Evolutionary conservation across 2,113 vertebrate genomes (phyloP).

Genomic region (Argyrosomus japonicus): DNA sequence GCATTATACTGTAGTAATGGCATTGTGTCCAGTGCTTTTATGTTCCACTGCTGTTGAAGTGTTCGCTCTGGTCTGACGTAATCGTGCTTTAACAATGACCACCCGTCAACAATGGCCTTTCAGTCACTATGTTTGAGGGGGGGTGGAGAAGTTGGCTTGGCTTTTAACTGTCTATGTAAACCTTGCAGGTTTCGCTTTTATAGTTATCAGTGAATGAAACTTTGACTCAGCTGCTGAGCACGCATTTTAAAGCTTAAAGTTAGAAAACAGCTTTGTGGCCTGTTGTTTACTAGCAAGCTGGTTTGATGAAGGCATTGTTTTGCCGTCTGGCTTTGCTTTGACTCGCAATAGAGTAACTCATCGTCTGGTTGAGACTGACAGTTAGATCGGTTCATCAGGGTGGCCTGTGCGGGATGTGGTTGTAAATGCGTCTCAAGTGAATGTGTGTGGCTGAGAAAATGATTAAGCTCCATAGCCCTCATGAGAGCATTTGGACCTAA

Average conservation of each 20-base stretch:
- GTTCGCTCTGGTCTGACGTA: conserved; percentile 38
- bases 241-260: conserved; percentile 22
- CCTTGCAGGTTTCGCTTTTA: conserved; percentile 12
- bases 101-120: conserved; percentile 31
- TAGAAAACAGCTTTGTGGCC: conserved; percentile 22
- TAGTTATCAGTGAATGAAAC: background rate
- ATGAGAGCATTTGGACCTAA: conserved; percentile 49
- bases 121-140: background rate
- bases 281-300: conserved; percentile 50
- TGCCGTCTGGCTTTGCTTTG: conserved; percentile 34
- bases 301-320: conserved; percentile 45
- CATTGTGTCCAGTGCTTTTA: conserved; percentile 25
- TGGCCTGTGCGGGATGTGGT: conserved; percentile 12
- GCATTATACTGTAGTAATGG: background rate
- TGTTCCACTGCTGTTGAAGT: conserved; percentile 11
- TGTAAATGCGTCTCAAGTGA: conserved; percentile 17
- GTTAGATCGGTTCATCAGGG: conserved; percentile 30
- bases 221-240: conserved; percentile 6
- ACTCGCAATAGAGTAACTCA: conserved; percentile 38
- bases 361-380: conserved; percentile 39
- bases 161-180: conserved; percentile 15
- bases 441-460: conserved; percentile 45
- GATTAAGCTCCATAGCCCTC: conserved; percentile 48
- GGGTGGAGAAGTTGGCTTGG: background rate
- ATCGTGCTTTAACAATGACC: conserved; percentile 33